A percentile compares a stretch with the other conserved stretches of the same genome.
Conservation (phyloP, 2,797 vertebrate genomes). For the Cirrhinus molitorella region DNA sequence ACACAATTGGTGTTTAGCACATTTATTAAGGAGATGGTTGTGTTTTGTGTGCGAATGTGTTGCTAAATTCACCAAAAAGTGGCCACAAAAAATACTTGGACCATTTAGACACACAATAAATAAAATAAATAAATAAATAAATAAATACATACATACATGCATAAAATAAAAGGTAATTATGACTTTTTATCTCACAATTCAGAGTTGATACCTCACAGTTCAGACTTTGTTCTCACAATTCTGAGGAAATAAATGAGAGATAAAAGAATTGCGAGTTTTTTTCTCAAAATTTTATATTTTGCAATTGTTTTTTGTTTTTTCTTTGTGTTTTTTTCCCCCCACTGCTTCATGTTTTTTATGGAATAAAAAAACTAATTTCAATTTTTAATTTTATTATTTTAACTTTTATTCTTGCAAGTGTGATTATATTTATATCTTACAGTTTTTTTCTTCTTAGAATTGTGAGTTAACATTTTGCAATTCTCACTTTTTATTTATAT, state of each 20-base stretch:
- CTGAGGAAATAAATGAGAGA: no score
- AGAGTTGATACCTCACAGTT: no score
- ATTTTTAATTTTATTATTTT: no score
- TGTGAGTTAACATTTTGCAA: not conserved
- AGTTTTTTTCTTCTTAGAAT: not conserved
- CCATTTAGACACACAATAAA: not conserved
- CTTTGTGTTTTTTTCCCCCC: not conserved
- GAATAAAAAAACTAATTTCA: no score
- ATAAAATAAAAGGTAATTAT: not conserved
- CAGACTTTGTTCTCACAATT: no score
- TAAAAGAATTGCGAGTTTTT: no score
- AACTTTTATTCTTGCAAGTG: no score
- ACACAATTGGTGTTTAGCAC: constrained; percentile 5
- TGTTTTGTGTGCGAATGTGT: not conserved
- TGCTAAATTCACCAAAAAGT: not conserved
- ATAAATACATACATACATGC: no score
- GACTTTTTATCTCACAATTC: not conserved
- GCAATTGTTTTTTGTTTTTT: no score
- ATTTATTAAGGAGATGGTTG: not conserved
- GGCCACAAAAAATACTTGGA: not conserved
- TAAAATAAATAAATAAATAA: not conserved
- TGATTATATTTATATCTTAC: no score
- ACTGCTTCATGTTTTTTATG: no score
- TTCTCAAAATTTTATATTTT: no score
- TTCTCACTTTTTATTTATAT: not conserved